Percentiles rank a stretch among this genome's conserved stretches.
phyloP scores from a whole-genome alignment of 2,888 invertebrate genomes.

The Bhutanitis thaidina region DNA sequence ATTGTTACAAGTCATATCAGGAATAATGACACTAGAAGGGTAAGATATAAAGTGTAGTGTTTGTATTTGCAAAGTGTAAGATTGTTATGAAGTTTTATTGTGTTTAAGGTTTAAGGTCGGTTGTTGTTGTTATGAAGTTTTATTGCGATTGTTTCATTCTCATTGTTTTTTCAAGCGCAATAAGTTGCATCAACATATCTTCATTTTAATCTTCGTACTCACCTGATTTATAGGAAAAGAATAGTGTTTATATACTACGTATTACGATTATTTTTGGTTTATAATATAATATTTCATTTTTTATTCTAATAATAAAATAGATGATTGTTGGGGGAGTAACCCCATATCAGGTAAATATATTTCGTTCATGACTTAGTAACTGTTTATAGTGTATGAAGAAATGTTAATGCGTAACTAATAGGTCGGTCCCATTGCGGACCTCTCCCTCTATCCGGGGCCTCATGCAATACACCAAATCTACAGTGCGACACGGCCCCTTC shows the following conservation, averaged over 20 bases:
- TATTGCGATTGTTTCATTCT: constrained; percentile 9
- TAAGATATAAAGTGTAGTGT: constrained; percentile 5
- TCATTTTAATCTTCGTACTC: not conserved
- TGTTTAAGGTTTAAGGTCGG: not conserved
- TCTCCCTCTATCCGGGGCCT: constrained; percentile 61
- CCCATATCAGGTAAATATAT: too few relatives aligned
- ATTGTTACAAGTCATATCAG: too few relatives aligned
- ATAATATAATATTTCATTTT: not conserved
- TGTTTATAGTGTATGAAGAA: constrained; percentile 20
- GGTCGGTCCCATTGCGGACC: constrained; percentile 46
- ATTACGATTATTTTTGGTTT: not conserved
- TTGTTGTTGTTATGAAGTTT: constrained; percentile 17
- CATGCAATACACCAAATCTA: constrained; percentile 74
- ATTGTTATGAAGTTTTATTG: constrained; percentile 17
- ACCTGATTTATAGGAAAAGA: not conserved
- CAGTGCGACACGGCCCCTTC: constrained; percentile 76
- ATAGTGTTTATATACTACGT: not conserved
- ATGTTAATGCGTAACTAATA: constrained; percentile 58
- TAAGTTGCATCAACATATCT: constrained; percentile 19
- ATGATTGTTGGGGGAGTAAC: too few relatives aligned
- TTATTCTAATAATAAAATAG: too few relatives aligned
- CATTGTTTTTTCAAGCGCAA: constrained; percentile 5
- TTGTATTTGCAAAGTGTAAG: constrained; percentile 15
- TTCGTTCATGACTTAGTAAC: not conserved
- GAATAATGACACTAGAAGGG: too few relatives aligned